These are phyloP conservation scores for Euwallacea similis DNA, from an alignment of 1,140 invertebrate genomes.

Conservation along the genomic window DNA sequence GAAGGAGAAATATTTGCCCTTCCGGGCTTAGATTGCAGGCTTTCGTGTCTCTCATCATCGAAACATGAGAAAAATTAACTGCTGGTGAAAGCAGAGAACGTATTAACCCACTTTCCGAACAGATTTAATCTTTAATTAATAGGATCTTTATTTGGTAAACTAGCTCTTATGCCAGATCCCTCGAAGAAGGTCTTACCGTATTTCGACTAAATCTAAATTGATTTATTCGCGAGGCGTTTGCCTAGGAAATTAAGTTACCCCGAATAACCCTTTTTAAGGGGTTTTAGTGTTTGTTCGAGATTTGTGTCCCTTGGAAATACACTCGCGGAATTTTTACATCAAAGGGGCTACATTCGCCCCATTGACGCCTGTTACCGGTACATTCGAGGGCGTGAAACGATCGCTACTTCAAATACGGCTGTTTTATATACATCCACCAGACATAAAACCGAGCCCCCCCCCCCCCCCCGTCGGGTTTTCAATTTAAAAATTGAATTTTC, in stretches of 20 bases:
- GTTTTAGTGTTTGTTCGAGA: background rate
- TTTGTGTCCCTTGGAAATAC: background rate
- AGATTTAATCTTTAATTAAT: conserved; percentile 5
- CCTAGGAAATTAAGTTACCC: background rate
- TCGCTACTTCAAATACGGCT: background rate
- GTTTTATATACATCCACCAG: background rate
- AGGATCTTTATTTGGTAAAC: background rate
- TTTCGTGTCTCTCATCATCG: background rate
- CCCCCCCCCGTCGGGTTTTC: background rate
- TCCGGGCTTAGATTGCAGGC: background rate
- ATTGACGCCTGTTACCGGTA: background rate
- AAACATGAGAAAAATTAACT: background rate
- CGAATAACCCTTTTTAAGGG: conserved; percentile 7
- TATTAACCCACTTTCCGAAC: background rate
- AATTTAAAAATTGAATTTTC: conserved; percentile 13
- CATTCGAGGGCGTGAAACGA: background rate
- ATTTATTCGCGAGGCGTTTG: conserved; percentile 8
- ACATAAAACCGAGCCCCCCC: background rate
- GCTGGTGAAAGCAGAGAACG: background rate
- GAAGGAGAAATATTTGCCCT: background rate
- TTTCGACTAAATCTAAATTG: conserved; percentile 3
- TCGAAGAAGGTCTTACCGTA: background rate
- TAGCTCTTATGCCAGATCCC: background rate
- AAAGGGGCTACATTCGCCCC: background rate
- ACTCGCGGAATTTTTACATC: background rate